Base-by-base conservation (phyloP, 1,140 invertebrate species). In the Drosophila ohnishii region DNA sequence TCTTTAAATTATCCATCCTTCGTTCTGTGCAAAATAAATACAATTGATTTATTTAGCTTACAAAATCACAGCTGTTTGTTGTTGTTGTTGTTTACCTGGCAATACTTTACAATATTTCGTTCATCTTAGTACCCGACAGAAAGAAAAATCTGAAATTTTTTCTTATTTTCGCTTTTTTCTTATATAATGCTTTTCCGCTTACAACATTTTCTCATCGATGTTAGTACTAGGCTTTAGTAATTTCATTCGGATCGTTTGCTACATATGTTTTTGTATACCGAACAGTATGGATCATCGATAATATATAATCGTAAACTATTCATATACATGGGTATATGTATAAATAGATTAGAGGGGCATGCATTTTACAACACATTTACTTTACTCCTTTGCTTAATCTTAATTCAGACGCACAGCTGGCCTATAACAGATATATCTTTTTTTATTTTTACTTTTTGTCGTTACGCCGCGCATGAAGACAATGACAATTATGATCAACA, bases 321-420 rank as follows among this genome's bases (percentile, higher is more conserved):
- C 66, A 86, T 72, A 81, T 78, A 86, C 78, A 76, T 57, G 60
- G 22, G 42, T 78, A 78, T 71, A 63, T 76, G 62, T 62, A 76
- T 85, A 85, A 66, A 78, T 81, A 78, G 58, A 77, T 59, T 35
- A 50, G 57, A 34, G 5, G 65, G 32, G 48, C 56, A 56, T 66
- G 37, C 45, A 51, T 59, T 34, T 28, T 71, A 71, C 55, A 71
- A 72, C 40, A 72, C 32, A 42, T 50, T 72, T 28, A 37, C 37
- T 60, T 51, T 59, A 53, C 37, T 51, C 19, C 19, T 45, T 71
- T 9, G 32, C 37, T 39, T 37, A 51, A 51, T 50, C 22, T n/a
- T 72, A 57, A 44, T 11, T 70, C 55, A 60, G 66, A 72, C 66
- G 35, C 69, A 71, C 53, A 72, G 69, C 45, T 60, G 69, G 51